These are phyloP conservation scores for Sinocyclocheilus grahami DNA, from an alignment of 2,113 vertebrate genomes.

Conservation along the genomic window DNA sequence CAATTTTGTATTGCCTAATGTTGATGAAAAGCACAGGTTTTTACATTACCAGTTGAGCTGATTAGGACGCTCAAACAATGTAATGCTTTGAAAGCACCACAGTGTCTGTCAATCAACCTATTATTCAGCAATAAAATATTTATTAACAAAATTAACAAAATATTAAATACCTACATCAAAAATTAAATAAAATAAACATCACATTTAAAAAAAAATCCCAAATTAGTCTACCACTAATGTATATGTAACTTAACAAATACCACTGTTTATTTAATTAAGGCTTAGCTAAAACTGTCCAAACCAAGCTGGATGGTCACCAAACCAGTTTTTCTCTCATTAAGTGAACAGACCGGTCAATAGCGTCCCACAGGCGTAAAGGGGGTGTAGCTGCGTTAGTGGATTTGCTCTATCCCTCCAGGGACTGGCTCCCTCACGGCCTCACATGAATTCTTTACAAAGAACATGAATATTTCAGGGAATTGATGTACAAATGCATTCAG, in stretches of 20 bases:
- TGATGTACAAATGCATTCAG: conserved; percentile 71
- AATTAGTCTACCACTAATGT: neutral
- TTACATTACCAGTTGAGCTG: neutral
- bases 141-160: neutral
- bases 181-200: neutral
- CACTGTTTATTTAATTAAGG: neutral
- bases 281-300: neutral
- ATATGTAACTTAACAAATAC: neutral
- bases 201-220: neutral
- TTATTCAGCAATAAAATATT: neutral
- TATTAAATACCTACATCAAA: neutral
- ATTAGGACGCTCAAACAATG: neutral
- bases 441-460: conserved; percentile 75
- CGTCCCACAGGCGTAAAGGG: neutral
- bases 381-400: conserved; percentile 30
- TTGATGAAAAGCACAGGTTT: no score
- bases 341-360: conserved; percentile 14
- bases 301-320: neutral
- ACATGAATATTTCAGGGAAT: conserved; percentile 73
- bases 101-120: neutral
- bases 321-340: neutral
- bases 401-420: conserved; percentile 62
- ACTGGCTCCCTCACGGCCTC: conserved; percentile 70
- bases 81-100: neutral
- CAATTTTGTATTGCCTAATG: no score